phyloP scores from a whole-genome alignment of 2,888 invertebrate genomes.

The Camponotus fellah region DNA sequence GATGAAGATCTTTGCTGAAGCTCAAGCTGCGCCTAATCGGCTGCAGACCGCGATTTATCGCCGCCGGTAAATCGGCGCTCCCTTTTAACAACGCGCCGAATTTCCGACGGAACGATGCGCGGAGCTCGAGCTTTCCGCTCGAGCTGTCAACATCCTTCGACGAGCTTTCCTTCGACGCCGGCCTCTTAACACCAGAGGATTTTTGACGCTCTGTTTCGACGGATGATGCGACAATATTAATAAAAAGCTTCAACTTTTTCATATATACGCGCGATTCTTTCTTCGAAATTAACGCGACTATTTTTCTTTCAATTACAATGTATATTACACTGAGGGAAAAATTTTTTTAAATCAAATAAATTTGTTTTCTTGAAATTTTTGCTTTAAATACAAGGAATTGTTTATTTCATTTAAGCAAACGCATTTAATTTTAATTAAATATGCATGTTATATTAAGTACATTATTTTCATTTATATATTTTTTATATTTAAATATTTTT shows the following conservation, averaged over 20 bases:
- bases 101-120: slow-evolving; percentile 80
- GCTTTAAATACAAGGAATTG: too few species aligned
- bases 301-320: not conserved
- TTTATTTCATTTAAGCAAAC: too few species aligned
- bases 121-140: slow-evolving; percentile 76
- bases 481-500: too few species aligned
- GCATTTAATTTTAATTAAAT: too few species aligned
- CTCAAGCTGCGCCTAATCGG: slow-evolving; percentile 83
- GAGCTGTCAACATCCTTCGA: slow-evolving; percentile 2
- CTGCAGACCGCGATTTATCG: slow-evolving; percentile 81
- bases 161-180: not conserved
- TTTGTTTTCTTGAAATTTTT: too few species aligned
- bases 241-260: not conserved
- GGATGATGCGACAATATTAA: slow-evolving; percentile 2
- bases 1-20: slow-evolving; percentile 82
- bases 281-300: not conserved
- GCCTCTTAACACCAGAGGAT: not conserved
- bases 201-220: not conserved
- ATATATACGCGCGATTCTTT: not conserved
- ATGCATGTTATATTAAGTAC: too few species aligned
- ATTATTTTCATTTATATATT: too few species aligned
- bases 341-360: too few species aligned
- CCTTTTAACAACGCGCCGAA: slow-evolving; percentile 80
- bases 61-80: slow-evolving; percentile 82
- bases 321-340: too few species aligned